A percentile compares a stretch with the other conserved stretches of the same genome.
These are phyloP conservation scores for Drosophila lacteicornis DNA, from an alignment of 1,140 invertebrate genomes.

Conservation along the genomic window DNA sequence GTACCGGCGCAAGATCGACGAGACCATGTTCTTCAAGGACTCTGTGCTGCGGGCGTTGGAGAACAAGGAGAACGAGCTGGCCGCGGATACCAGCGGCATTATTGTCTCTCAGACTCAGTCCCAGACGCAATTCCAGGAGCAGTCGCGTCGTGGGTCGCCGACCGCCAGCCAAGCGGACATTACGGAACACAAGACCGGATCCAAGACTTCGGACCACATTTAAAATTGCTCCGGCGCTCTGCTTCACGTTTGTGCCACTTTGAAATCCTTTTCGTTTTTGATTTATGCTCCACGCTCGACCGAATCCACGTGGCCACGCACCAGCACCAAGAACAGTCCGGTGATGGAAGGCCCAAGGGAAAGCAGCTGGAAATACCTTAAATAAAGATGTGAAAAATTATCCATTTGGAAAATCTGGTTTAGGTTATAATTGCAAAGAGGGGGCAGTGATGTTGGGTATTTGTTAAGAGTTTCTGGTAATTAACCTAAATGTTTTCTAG, in stretches of 20 bases:
- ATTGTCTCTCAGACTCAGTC: neutral
- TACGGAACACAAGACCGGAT: neutral
- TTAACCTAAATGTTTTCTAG: too few relatives aligned
- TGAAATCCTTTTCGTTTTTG: constrained; percentile 49
- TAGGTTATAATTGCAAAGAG: constrained; percentile 19
- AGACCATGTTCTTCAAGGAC: constrained; percentile 56
- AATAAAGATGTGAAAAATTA: constrained; percentile 37
- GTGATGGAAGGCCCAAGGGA: constrained; percentile 28
- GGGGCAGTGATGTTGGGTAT: neutral
- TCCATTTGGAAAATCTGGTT: constrained; percentile 29
- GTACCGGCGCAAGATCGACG: constrained; percentile 52
- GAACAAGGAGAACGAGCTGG: neutral
- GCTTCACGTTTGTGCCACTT: constrained; percentile 62
- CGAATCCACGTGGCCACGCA: constrained; percentile 57
- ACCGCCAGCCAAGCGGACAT: neutral
- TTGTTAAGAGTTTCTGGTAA: too few relatives aligned
- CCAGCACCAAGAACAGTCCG: neutral
- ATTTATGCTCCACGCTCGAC: constrained; percentile 69
- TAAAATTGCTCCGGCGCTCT: constrained; percentile 23
- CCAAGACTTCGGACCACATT: constrained; percentile 6
- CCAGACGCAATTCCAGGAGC: neutral
- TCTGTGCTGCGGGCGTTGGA: constrained; percentile 40
- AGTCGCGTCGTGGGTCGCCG: neutral
- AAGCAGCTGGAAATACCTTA: constrained; percentile 26
- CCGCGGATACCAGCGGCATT: neutral